phyloP scores from a whole-genome alignment of 1,140 invertebrate genomes.

The Caenorhabditis inopinata region DNA sequence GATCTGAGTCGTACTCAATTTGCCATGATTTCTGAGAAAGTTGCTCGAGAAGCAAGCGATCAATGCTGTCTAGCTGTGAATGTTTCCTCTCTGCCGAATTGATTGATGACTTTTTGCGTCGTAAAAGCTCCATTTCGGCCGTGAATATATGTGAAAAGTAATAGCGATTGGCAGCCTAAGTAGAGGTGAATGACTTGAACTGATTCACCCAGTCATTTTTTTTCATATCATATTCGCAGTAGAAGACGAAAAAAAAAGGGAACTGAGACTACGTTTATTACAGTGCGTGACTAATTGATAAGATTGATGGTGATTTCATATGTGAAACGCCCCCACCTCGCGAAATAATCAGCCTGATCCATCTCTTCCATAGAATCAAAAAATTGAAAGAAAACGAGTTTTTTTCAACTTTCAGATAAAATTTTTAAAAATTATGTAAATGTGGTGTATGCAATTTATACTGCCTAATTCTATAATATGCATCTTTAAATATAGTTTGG shows the following conservation, averaged over 20 bases:
- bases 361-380: no score
- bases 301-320: not conserved
- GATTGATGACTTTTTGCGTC: not conserved
- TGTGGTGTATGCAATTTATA: no score
- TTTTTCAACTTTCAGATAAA: no score
- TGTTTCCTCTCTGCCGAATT: not conserved
- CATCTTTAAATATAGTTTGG: no score
- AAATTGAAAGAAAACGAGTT: no score
- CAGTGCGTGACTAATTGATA: slow-evolving; percentile 1
- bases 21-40: not conserved
- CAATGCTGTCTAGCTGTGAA: slow-evolving; percentile 2
- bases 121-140: not conserved
- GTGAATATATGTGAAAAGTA: no score
- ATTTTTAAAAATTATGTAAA: no score
- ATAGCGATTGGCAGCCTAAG: not conserved
- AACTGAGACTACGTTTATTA: not conserved
- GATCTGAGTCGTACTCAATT: slow-evolving; percentile 12
- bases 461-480: no score
- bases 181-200: slow-evolving; percentile 4
- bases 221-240: no score
- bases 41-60: not conserved
- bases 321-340: not conserved
- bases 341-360: no score
- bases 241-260: not conserved
- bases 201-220: not conserved